Percentiles rank a stretch among this genome's conserved stretches.
Evolutionary conservation across 2,888 invertebrate genomes (phyloP).

Genomic region (Tachina lurida): DNA sequence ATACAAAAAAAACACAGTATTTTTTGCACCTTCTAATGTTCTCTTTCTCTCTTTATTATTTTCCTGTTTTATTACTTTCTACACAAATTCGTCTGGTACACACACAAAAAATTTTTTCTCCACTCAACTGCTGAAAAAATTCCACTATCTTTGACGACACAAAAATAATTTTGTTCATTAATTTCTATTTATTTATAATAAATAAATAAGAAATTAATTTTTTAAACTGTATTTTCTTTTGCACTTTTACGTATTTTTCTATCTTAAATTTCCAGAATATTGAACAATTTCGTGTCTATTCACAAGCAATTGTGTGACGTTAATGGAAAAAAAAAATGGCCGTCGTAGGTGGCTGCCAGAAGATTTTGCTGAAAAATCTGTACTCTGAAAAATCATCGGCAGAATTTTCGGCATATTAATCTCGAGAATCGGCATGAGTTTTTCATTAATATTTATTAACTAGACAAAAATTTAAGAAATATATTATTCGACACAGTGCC

Average conservation of each 20-base stretch:
- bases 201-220: not conserved
- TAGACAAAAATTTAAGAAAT: slow-evolving; percentile 11
- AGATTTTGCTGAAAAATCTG: too few relatives aligned
- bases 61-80: slow-evolving; percentile 75
- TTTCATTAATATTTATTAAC: too few relatives aligned
- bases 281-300: slow-evolving; percentile 43
- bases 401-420: too few relatives aligned
- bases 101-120: slow-evolving; percentile 79
- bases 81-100: slow-evolving; percentile 79
- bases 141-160: slow-evolving; percentile 33
- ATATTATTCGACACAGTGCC: too few relatives aligned
- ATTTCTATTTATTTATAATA: slow-evolving; percentile 11
- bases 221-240: slow-evolving; percentile 28
- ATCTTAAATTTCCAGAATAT: slow-evolving; percentile 41
- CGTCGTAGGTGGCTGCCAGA: too few relatives aligned
- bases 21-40: slow-evolving; percentile 35
- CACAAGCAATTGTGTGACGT: slow-evolving; percentile 66
- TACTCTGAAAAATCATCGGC: too few relatives aligned
- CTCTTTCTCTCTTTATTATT: slow-evolving; percentile 43
- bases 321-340: slow-evolving; percentile 44
- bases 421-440: too few relatives aligned
- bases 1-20: slow-evolving; percentile 35
- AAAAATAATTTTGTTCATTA: slow-evolving; percentile 12
- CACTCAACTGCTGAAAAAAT: slow-evolving; percentile 73
- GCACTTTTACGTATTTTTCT: slow-evolving; percentile 48